Base-by-base conservation (phyloP, 2,113 vertebrate genomes). In the Tragelaphus strepsiceros region DNA sequence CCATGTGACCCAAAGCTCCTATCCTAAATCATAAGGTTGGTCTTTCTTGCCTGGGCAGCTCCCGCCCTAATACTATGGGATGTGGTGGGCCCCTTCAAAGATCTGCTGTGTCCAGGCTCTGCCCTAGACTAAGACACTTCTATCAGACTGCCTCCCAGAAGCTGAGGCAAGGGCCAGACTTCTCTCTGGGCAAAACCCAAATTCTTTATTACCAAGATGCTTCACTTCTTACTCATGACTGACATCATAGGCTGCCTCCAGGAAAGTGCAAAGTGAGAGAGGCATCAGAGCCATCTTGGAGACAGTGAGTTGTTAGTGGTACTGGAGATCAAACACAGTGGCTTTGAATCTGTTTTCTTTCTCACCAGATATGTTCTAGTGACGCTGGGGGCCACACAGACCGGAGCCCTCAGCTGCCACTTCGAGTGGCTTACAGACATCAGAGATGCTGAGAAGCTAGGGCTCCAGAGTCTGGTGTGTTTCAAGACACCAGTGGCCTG, bases 371-470 rank as follows among this genome's bases (percentile, higher is more conserved):
- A 59, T 6, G 12, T 51, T 30, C n/a, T 12, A 15, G 26, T 1
- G 2, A 54, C 4, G 1, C 78, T 21, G 51, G 39, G 61, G 13
- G 15, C 43, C 56, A 15, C 17, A 15, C 1, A 0, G 7, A 9
- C 43, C 51, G 30, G 90, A 59, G 19, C 4, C 13, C 77, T 26
- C 22, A 7, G n/a, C 32, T 28, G 28, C 24, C 2, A 6, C 30
- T 32, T 13, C 53, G 3, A 0, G 0, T 0, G 16, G 30, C 32
- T 62, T 39, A 22, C 14, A 71, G 85, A 58, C 19, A 21, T 26
- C 51, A 71, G 53, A 59, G 21, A 32, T 13, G 49, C 43, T 62
- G 32, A 39, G 15, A 71, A 35, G 58, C 58, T 54, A 24, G n/a
- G 9, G n/a, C 35, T 53, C n/a, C 15, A 14, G 15, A 58, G 3